Conservation (phyloP, 2,888 invertebrate genomes). For the Mesopsocus fuscifrons region DNA sequence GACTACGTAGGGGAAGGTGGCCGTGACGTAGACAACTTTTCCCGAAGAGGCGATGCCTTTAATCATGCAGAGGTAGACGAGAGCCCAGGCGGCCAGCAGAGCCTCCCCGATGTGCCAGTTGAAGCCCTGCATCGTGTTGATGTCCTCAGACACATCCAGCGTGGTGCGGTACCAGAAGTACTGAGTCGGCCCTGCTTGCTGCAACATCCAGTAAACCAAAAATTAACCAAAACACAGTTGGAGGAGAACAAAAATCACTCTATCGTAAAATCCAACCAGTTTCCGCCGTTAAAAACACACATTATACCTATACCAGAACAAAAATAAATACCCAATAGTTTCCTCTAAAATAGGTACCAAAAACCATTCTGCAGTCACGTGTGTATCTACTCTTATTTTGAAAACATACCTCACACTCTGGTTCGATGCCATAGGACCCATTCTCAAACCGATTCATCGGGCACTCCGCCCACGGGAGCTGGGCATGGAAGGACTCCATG, state of each 20-base stretch:
- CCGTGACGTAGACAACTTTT: slow-evolving; percentile 85
- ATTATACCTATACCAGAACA: no score
- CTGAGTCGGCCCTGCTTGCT: slow-evolving; percentile 78
- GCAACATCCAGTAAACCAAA: not conserved
- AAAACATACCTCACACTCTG: slow-evolving; percentile 66
- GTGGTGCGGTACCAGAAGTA: slow-evolving; percentile 93
- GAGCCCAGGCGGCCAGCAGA: slow-evolving; percentile 74
- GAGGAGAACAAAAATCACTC: no score
- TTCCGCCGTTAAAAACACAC: no score
- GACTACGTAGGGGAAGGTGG: slow-evolving; percentile 91
- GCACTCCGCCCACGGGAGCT: slow-evolving; percentile 83
- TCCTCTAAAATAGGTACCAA: no score
- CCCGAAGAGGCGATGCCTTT: slow-evolving; percentile 95
- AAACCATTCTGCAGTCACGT: no score
- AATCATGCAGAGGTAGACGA: slow-evolving; percentile 93
- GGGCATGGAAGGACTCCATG: slow-evolving; percentile 75
- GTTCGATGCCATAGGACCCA: slow-evolving; percentile 57
- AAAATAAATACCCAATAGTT: no score
- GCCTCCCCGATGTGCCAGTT: slow-evolving; percentile 84
- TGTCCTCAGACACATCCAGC: slow-evolving; percentile 73
- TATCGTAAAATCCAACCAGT: no score
- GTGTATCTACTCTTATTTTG: no score
- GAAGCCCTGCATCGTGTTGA: slow-evolving; percentile 66
- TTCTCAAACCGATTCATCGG: slow-evolving; percentile 65
- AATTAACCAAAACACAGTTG: not conserved